Evolutionary conservation across 2,797 vertebrate genomes (phyloP).

Genomic region (Hypotaenidia philippensis): DNA sequence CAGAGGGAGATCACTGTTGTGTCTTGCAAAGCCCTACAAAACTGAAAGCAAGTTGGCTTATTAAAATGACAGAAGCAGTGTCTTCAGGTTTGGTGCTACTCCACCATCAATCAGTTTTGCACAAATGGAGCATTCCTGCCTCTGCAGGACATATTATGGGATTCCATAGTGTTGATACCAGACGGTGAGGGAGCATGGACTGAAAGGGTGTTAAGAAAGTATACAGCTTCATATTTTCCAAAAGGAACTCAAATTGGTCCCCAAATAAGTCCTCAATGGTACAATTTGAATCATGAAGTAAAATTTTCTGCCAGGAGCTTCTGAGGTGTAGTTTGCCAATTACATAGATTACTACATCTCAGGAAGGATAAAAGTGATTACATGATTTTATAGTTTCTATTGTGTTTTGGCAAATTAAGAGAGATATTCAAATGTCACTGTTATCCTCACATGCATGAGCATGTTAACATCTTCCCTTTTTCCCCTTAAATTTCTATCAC

Average conservation of each 20-base stretch:
- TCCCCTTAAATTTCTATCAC: not conserved
- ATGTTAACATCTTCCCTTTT: not conserved
- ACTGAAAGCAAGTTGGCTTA: not conserved
- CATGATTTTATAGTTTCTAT: not conserved
- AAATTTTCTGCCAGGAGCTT: not conserved
- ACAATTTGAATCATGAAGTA: not conserved
- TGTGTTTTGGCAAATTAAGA: not conserved
- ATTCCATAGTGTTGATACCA: fast-evolving
- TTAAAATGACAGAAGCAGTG: not conserved
- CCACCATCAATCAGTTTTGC: not conserved
- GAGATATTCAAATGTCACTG: not conserved
- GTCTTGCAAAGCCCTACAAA: not conserved
- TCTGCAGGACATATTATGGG: not conserved
- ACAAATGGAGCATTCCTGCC: not conserved
- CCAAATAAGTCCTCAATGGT: not conserved
- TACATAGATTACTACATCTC: not conserved
- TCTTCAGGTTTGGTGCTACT: not conserved
- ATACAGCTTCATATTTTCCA: not conserved
- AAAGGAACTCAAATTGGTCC: not conserved
- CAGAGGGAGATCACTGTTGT: not conserved
- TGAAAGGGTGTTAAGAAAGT: not conserved
- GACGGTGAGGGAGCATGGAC: not conserved
- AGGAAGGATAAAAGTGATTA: not conserved
- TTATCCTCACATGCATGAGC: fast-evolving
- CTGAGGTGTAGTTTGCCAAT: not conserved